Base-by-base conservation (phyloP, 23 tunicate species). In the Styela plicata region DNA sequence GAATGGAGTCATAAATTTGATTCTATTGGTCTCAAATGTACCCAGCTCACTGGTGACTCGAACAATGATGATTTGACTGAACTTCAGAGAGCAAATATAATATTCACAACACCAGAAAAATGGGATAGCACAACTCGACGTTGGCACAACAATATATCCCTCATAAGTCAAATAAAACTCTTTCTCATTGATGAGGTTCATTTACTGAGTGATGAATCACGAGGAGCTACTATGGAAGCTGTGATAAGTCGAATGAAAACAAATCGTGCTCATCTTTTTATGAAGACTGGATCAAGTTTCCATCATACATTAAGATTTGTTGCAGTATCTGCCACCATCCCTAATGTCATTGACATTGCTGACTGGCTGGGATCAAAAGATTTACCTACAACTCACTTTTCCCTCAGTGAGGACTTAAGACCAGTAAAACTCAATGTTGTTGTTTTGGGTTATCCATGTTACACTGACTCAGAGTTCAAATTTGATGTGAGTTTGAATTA, bases 221-320 rank as follows among this genome's bases (percentile, higher is more conserved):
- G 96, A 53, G 96, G 96, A 20, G 90, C 96, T 13, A 90, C 96
- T 31, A 90, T 90, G 96, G 96, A 90, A 81, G 96, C 96, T 26
- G 96, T 86, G 29, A 86, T 90, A 19, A 90, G 96, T 71, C 74
- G 96, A 26, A 90, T 90, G 96, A 90, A 90, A 63, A 90, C 96
- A 24, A 73, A 85, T 67, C 96, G 86, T 33, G 20, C 84, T 1
- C 82, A 64, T 27, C 29, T 71, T 30, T 71, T 36, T 30, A 28
- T 71, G 77, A 71, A 71, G 17, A 34, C 78, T 2, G 63, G 74
- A 2, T 62, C 80, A n/a, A 63, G 33, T 24, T 28, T 53, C 0
- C 28, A 80, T 24, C 32, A 33, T 2, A 20, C 82, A 33, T 27
- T 90, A 27, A 76, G 96, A 24, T 86, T 90, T 69, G 85, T 90